Evolutionary conservation across 2,888 invertebrate genomes (phyloP).

Genomic region (Omphaloscelis lunosa): DNA sequence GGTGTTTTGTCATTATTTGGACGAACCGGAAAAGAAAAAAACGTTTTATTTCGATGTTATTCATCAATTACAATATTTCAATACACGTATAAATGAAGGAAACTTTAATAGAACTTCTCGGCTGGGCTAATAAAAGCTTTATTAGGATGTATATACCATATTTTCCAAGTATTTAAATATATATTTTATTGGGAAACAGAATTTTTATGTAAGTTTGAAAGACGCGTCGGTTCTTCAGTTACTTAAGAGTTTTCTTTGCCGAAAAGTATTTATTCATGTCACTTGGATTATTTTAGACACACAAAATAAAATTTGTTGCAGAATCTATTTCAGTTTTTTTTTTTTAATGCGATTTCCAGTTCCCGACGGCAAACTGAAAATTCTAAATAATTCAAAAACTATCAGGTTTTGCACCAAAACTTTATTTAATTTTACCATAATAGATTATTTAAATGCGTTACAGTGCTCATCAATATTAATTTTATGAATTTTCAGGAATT

Average conservation of each 20-base stretch:
- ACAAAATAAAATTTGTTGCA: background rate
- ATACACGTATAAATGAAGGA: background rate
- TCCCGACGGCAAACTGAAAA: constrained; percentile 16
- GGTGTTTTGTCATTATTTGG: background rate
- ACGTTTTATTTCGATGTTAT: too few relatives aligned
- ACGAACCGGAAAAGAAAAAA: too few relatives aligned
- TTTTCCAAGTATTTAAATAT: background rate
- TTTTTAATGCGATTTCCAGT: background rate
- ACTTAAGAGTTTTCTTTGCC: background rate
- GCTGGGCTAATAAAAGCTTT: background rate
- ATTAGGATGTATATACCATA: too few relatives aligned
- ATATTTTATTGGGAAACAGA: background rate
- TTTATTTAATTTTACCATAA: background rate
- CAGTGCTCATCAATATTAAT: too few relatives aligned
- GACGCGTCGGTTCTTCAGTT: background rate
- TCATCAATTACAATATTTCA: background rate
- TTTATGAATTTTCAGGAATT: background rate
- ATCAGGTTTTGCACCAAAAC: background rate
- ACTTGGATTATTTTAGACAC: background rate
- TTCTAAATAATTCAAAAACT: background rate
- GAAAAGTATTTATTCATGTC: background rate
- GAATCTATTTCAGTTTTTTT: background rate
- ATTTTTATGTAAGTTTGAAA: background rate
- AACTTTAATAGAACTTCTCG: background rate
- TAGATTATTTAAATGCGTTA: background rate